These are phyloP conservation scores for Cosmia trapezina DNA, from an alignment of 2,888 invertebrate genomes.

Conservation along the genomic window DNA sequence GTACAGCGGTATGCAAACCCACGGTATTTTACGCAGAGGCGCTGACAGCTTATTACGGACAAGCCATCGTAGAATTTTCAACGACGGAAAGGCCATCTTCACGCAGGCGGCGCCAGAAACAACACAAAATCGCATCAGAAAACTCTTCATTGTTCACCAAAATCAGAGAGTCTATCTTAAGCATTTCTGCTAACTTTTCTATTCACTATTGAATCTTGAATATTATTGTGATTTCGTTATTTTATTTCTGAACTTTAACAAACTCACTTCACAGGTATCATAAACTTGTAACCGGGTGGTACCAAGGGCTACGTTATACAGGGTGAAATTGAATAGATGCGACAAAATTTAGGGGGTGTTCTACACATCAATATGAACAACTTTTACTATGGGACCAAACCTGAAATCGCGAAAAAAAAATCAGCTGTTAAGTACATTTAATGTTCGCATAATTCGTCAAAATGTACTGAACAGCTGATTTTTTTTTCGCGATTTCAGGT, in stretches of 20 bases:
- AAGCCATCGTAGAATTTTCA: background rate
- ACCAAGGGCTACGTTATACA: too few relatives aligned
- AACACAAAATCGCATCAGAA: background rate
- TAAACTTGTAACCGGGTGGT: background rate
- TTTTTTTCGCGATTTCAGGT: too few relatives aligned
- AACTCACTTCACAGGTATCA: background rate
- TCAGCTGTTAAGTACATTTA: too few relatives aligned
- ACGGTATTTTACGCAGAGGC: rapidly evolving
- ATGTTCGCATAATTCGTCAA: too few relatives aligned
- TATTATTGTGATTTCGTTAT: background rate
- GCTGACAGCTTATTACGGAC: background rate
- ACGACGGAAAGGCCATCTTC: background rate
- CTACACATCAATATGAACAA: too few relatives aligned
- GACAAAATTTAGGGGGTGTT: too few relatives aligned
- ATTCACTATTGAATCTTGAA: slow-evolving; percentile 6
- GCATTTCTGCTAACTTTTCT: slow-evolving; percentile 12
- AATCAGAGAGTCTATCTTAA: background rate
- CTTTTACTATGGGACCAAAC: too few relatives aligned
- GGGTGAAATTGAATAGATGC: too few relatives aligned
- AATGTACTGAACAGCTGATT: too few relatives aligned
- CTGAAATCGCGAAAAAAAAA: too few relatives aligned
- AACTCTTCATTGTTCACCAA: background rate
- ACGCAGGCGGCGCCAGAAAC: background rate
- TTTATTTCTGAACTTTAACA: background rate
- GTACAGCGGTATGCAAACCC: background rate